Evolutionary conservation across 92 coral and sea anemone genomes (phyloP).

Genomic region (Heteractis magnifica): DNA sequence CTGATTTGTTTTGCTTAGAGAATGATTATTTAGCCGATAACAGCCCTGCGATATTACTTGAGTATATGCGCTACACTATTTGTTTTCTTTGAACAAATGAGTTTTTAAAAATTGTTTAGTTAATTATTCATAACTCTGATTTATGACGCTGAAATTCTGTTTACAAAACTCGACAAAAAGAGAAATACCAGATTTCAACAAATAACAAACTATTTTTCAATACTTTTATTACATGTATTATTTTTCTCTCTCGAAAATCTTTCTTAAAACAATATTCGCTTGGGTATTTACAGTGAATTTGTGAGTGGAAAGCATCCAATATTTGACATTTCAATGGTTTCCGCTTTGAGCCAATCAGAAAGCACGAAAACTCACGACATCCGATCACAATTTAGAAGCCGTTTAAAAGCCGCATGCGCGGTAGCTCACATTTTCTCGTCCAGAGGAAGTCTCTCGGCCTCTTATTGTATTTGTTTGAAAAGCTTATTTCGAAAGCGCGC

Average conservation of each 20-base stretch:
- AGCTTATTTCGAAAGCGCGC: no score
- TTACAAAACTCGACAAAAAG: no score
- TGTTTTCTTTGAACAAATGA: background rate
- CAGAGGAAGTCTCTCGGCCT: background rate
- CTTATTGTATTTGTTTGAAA: background rate
- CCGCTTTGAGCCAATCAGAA: background rate
- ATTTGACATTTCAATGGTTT: background rate
- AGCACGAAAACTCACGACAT: background rate
- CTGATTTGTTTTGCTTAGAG: background rate
- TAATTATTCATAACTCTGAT: no score
- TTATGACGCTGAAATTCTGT: no score
- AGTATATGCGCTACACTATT: background rate
- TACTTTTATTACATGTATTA: background rate
- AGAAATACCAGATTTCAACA: no score
- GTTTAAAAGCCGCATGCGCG: background rate
- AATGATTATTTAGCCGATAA: background rate
- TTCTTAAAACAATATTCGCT: no score
- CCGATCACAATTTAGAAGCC: background rate
- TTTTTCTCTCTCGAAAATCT: no score
- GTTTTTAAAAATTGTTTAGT: background rate
- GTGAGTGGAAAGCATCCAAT: background rate
- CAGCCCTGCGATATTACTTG: background rate
- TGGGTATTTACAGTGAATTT: background rate
- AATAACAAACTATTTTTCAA: no score
- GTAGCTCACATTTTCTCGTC: no score